Evolutionary conservation across 2,888 invertebrate species (phyloP).

Genomic region (Herminia tarsipennalis): DNA sequence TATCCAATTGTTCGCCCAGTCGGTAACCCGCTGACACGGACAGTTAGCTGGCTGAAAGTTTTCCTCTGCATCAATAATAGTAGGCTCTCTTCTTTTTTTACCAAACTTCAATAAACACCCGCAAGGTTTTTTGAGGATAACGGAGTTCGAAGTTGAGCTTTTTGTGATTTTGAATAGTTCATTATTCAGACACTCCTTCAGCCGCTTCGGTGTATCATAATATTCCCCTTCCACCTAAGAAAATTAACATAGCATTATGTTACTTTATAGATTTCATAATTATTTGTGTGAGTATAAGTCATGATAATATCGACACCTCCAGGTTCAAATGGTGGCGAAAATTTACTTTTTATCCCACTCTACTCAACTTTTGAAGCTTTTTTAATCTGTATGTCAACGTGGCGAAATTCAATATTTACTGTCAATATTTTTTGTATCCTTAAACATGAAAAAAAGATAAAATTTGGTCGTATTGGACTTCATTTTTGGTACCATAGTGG

Average conservation of each 20-base stretch:
- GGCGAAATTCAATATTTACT: too few species aligned
- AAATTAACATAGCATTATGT: conserved; percentile 1
- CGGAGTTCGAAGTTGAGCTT: conserved; percentile 82
- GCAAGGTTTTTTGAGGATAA: conserved; percentile 88
- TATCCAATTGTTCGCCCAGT: conserved; percentile 88
- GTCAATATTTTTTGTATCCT: too few species aligned
- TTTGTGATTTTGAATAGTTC: conserved; percentile 77
- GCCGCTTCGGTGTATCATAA: conserved; percentile 90
- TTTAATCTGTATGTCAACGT: too few species aligned
- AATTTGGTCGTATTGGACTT: too few species aligned
- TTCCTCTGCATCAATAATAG: conserved; percentile 71
- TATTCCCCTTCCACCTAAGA: conserved; percentile 82
- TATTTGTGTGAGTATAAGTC: too few species aligned
- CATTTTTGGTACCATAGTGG: too few species aligned
- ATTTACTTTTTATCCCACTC: too few species aligned
- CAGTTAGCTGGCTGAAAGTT: conserved; percentile 71
- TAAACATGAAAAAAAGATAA: too few species aligned
- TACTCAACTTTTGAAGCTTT: too few species aligned
- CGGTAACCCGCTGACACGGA: conserved; percentile 87
- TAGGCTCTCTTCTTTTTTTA: conserved; percentile 62
- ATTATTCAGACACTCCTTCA: conserved; percentile 88
- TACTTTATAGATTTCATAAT: too few species aligned
- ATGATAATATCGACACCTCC: too few species aligned
- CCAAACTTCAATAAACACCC: conserved; percentile 88
- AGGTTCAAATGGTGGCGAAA: too few species aligned